Conservation (phyloP, 2,888 invertebrate species). For the Mythimna loreyi region DNA sequence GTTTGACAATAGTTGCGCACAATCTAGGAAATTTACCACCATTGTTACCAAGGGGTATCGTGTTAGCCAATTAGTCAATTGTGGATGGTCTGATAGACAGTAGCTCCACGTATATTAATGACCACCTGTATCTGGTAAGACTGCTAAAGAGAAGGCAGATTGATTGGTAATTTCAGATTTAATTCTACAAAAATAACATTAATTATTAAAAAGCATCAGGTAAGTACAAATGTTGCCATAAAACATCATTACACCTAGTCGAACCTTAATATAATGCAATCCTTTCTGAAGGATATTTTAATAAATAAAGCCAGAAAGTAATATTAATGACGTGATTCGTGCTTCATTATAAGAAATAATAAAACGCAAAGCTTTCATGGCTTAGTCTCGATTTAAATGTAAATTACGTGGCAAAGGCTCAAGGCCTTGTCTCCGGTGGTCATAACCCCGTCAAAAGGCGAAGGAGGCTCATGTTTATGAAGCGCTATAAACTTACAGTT, state of each 20-base stretch:
- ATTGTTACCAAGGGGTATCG: no score
- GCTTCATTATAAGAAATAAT: slow-evolving; percentile 66
- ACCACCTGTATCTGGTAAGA: no score
- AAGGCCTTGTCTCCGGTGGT: slow-evolving; percentile 66
- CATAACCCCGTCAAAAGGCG: slow-evolving; percentile 68
- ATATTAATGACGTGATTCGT: slow-evolving; percentile 53
- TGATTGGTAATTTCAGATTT: slow-evolving; percentile 4
- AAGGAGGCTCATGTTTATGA: slow-evolving; percentile 72
- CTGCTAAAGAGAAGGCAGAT: no score
- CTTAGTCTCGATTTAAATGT: slow-evolving; percentile 77
- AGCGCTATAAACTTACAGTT: slow-evolving; percentile 60
- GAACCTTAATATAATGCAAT: not conserved
- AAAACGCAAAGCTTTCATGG: slow-evolving; percentile 51
- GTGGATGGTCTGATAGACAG: no score
- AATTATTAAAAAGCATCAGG: not conserved
- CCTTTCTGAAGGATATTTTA: slow-evolving; percentile 7
- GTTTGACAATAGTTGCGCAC: no score
- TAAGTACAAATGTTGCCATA: slow-evolving; percentile 1
- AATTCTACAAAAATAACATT: not conserved
- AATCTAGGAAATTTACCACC: no score
- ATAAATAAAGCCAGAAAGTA: slow-evolving; percentile 36
- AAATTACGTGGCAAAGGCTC: slow-evolving; percentile 71
- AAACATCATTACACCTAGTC: not conserved
- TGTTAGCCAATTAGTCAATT: no score
- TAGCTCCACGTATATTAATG: no score